Percentiles rank a stretch among this genome's conserved stretches.
These are phyloP conservation scores for Oceanodroma tethys DNA, from an alignment of 2,113 vertebrate genomes.

Conservation along the genomic window DNA sequence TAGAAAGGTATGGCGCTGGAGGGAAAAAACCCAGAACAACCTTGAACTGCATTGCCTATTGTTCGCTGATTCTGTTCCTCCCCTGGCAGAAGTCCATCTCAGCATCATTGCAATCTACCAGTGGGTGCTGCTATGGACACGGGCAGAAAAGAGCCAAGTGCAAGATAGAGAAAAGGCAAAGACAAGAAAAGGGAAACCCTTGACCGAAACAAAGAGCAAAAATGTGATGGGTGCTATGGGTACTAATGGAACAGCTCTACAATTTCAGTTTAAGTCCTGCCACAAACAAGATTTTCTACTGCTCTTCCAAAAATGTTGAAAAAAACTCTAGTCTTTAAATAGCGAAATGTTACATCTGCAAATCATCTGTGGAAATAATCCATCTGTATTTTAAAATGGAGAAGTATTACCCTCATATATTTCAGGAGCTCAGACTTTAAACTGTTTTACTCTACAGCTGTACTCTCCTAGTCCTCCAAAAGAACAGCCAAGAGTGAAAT, in stretches of 20 bases:
- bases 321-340: conserved; percentile 31
- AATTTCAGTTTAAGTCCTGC: conserved; percentile 26
- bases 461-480: conserved; percentile 50
- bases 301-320: not conserved
- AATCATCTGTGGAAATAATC: conserved; percentile 57
- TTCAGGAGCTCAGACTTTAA: conserved; percentile 63
- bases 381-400: conserved; percentile 65
- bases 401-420: conserved; percentile 50
- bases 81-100: conserved; percentile 15
- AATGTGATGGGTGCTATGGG: conserved; percentile 26
- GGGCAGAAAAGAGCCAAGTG: conserved; percentile 35
- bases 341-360: conserved; percentile 50
- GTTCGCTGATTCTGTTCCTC: not conserved
- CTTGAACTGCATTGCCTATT: not conserved
- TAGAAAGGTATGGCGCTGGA: not conserved
- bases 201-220: conserved; percentile 27
- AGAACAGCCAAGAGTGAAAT: conserved; percentile 65
- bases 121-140: conserved; percentile 50
- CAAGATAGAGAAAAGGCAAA: conserved; percentile 1
- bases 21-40: not conserved
- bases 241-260: conserved; percentile 17
- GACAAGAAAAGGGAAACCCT: not conserved
- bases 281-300: not conserved
- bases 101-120: not conserved
- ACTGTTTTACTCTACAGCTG: conserved; percentile 67